Conservation (phyloP, 2,113 vertebrate species). For the Myotis davidii region DNA sequence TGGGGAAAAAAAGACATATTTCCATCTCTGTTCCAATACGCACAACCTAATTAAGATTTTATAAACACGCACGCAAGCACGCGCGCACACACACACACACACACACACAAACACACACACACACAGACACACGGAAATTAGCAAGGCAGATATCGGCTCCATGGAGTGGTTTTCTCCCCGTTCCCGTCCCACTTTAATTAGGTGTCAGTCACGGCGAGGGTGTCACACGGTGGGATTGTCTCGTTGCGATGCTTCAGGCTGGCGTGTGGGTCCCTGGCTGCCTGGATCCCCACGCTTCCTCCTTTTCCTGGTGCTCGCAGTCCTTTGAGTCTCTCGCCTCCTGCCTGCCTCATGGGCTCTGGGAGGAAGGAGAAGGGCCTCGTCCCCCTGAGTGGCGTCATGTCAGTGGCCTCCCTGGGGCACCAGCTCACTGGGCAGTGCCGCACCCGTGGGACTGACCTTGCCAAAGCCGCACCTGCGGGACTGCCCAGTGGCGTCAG, state of each 20-base stretch:
- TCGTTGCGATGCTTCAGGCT: slow-evolving; percentile 53
- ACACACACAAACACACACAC: background rate
- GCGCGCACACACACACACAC: slow-evolving; percentile 9
- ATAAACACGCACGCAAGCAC: slow-evolving; percentile 55
- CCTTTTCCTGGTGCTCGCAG: background rate
- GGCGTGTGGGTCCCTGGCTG: background rate
- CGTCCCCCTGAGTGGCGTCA: accelerated
- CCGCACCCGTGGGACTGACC: accelerated
- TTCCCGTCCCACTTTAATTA: slow-evolving; percentile 77
- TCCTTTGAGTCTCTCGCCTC: background rate
- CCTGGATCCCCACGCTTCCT: accelerated
- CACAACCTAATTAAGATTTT: slow-evolving; percentile 80
- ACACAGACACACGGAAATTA: slow-evolving; percentile 43
- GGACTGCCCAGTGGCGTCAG: accelerated
- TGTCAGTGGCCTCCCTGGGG: background rate
- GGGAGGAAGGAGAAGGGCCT: background rate
- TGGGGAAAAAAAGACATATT: background rate
- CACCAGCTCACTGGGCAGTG: too few relatives aligned
- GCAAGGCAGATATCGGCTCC: slow-evolving; percentile 68
- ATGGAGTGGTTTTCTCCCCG: slow-evolving; percentile 70
- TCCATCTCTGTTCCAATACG: slow-evolving; percentile 55
- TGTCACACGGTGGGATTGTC: background rate
- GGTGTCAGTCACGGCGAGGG: slow-evolving; percentile 52
- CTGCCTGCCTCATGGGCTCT: background rate
- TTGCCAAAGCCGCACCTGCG: background rate